These are phyloP conservation scores for Myotis daubentonii DNA, from an alignment of 2,797 vertebrate genomes.

Conservation along the genomic window DNA sequence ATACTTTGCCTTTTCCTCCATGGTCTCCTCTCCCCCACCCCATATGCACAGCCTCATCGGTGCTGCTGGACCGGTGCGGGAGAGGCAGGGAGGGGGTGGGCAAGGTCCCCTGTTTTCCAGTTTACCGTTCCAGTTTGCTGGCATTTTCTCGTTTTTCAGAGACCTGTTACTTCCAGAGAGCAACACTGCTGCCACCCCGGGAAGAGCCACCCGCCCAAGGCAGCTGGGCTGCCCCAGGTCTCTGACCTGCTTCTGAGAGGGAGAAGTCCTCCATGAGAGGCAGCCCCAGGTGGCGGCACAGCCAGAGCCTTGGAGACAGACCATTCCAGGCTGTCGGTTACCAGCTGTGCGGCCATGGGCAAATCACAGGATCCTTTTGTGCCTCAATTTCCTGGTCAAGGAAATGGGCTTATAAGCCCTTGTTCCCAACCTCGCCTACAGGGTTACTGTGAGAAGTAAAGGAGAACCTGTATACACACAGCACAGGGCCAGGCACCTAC, in stretches of 20 bases:
- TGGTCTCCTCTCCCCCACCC: background rate
- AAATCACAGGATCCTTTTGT: background rate
- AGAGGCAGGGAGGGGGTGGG: rapidly evolving
- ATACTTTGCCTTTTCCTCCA: background rate
- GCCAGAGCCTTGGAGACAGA: background rate
- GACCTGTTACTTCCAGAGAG: background rate
- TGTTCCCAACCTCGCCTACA: background rate
- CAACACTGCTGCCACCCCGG: background rate
- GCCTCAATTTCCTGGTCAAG: background rate
- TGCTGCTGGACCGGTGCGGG: no score
- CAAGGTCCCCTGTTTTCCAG: background rate
- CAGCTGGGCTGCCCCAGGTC: background rate
- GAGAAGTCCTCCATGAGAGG: background rate
- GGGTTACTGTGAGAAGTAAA: background rate
- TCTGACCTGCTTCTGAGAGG: background rate
- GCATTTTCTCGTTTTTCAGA: conserved; percentile 29
- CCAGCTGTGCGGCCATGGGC: background rate
- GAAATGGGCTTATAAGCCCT: background rate
- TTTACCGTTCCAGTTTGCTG: background rate
- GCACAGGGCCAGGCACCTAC: background rate
- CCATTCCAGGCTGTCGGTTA: background rate
- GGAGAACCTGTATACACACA: background rate
- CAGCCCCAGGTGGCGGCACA: background rate
- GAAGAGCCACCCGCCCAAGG: background rate
- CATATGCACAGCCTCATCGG: background rate